Evolutionary conservation across 2,797 vertebrate genomes (phyloP), one percentile per base, ranked within the genome.

Genomic region (Cirrhinus mrigala): DNA sequence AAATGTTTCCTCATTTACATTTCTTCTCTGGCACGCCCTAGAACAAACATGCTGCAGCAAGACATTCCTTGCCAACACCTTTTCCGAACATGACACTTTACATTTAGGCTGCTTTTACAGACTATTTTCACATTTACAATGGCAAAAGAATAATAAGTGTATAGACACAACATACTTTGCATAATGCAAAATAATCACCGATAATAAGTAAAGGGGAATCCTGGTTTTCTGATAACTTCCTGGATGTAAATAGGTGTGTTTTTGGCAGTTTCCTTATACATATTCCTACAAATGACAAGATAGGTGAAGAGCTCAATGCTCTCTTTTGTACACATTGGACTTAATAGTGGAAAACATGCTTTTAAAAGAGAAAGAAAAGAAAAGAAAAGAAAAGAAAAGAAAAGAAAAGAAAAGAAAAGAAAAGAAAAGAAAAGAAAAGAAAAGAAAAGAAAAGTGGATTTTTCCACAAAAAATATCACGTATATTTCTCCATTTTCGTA

Each of bases 151-250:
- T 44, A 22, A 29, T 18, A 27, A 52, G n/a, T 75, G 60, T 18
- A 54, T 6, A 69, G 6, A 54, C 48, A 68, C 15, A 24, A 18
- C 27, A 33, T 27, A 29, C 0, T 24, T 24, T 79, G 44, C 60
- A 79, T 79, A 24, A 66, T 79, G 62, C 78, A 66, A 80, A 79
- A 69, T 64, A 64, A 52, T 60, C 16, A 16, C 33, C 46, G 73
- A 58, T 20, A 1, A 50, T 8, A 18, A 9, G 27, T 33, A 33
- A 18, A 66, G 9, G 22, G 52, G 22, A 71, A 58, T 58, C 14
- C 22, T 60, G 33, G 16, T 27, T 73, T 68, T 52, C 22, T 2
- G 33, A 44, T 44, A 40, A 10, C 29, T 64, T 85, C 27, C 77
- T 52, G 58, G 6, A 52, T 70, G 69, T 62, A 62, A 82, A 48